Base-by-base conservation (phyloP, 2,888 invertebrate species). In the Drosophila eohydei region DNA sequence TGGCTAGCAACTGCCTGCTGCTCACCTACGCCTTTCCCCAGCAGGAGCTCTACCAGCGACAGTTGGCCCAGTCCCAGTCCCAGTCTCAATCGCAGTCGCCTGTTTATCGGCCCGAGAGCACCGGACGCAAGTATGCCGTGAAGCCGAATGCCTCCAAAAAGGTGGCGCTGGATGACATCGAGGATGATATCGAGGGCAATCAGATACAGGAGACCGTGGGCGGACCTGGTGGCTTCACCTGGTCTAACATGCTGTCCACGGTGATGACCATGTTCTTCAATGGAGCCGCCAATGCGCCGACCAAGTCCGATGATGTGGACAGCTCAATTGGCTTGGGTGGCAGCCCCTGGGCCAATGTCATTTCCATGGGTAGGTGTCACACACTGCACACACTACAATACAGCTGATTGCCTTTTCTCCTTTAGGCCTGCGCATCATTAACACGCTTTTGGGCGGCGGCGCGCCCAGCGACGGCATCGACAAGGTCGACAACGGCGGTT, bases 111-210 rank as follows among this genome's bases (percentile, higher is more conserved):
- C 72, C 78, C 1, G 78, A 77, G 36, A 74, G 73, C 41, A 74
- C 79, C 71, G 80, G 77, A 36, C 94, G 97, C 74, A 98, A 97
- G 94, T 97, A 96, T 92, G 97, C 96, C 0, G 97, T 97, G 91
- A 98, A 98, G 92, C 96, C 97, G 14, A 98, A 97, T 91, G 95
- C 96, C 16, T 95, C 97, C 89, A 98, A 98, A 93, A 98, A 98
- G 93, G 97, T 97, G 5, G 95, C 95, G 3, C 92, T 96, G 38
- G 96, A 97, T 86, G 96, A 97, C 91, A 93, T 97, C 74, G 97
- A 97, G 82, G 96, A 97, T 80, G 97, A 97, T 83, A 94, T 97
- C 75, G 91, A 91, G 61, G 95, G 95, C 74, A 97, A 97, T 93
- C 95, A 96, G 79, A 96, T 97, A 86, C 95, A 95, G 65, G 96